Conservation (phyloP, 2,888 invertebrate species). For the Drosophila testacea region DNA sequence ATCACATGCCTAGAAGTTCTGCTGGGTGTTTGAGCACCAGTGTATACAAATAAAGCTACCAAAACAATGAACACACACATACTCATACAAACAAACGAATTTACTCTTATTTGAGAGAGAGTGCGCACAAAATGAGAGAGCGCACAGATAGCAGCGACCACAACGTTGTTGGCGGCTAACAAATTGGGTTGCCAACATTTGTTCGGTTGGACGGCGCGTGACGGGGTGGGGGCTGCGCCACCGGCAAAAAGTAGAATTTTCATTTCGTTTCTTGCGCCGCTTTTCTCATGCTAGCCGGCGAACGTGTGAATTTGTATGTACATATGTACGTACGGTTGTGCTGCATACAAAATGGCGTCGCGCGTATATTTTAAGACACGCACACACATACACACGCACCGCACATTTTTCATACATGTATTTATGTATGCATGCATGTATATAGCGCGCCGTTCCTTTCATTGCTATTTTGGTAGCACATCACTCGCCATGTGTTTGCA, state of each 20-base stretch:
- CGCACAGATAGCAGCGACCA: conserved; percentile 9
- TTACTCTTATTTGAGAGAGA: conserved; percentile 27
- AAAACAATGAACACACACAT: conserved; percentile 69
- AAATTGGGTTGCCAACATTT: conserved; percentile 69
- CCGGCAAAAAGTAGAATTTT: conserved; percentile 74
- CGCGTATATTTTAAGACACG: conserved; percentile 80
- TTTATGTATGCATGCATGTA: conserved; percentile 8
- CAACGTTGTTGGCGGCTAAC: conserved; percentile 43
- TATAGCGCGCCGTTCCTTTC: conserved; percentile 40
- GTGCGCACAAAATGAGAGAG: conserved; percentile 38
- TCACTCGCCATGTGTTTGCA: conserved; percentile 59
- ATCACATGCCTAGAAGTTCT: conserved; percentile 11
- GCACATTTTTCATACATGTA: conserved; percentile 52
- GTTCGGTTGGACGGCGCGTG: conserved; percentile 30
- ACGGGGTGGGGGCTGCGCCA: conserved; percentile 45
- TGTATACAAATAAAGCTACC: conserved; percentile 74
- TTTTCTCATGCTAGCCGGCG: conserved; percentile 66
- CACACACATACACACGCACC: conserved; percentile 56
- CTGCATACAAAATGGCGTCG: conserved; percentile 82
- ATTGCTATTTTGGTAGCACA: conserved; percentile 73
- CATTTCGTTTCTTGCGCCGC: conserved; percentile 71
- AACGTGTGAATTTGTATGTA: conserved; percentile 55
- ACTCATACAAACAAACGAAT: conserved; percentile 3
- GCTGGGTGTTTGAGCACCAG: conserved; percentile 18
- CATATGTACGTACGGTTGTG: conserved; percentile 48